Evolutionary conservation across 2,113 vertebrate genomes (phyloP).

Genomic region (Dascyllus trimaculatus): DNA sequence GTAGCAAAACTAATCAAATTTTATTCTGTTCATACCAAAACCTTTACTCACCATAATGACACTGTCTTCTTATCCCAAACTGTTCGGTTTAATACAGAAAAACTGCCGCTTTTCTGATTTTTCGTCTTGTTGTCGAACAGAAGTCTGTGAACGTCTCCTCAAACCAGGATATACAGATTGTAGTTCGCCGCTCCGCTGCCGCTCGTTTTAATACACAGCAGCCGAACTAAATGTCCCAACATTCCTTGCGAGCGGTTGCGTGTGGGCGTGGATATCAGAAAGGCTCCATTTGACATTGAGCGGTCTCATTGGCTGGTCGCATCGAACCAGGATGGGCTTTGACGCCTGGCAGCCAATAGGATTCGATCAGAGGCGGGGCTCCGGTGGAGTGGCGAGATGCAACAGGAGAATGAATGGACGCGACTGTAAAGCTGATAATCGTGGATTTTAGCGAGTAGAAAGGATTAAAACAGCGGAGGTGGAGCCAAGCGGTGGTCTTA

Average conservation of each 20-base stretch:
- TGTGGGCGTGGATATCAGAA: neutral
- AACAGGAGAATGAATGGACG: no score
- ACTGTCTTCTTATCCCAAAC: neutral
- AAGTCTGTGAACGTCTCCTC: constrained; percentile 63
- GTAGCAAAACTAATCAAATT: neutral
- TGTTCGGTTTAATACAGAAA: neutral
- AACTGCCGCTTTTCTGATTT: constrained; percentile 16
- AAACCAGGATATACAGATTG: constrained; percentile 59
- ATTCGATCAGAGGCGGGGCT: constrained; percentile 45
- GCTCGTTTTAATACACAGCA: neutral
- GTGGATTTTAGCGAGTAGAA: no score
- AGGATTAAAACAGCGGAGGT: no score
- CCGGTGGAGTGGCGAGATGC: constrained; percentile 54
- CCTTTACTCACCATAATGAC: constrained; percentile 74
- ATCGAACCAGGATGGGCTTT: constrained; percentile 89
- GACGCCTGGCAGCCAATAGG: constrained; percentile 76
- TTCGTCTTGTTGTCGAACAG: constrained; percentile 46
- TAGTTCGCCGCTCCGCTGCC: constrained; percentile 54
- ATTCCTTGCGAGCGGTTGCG: constrained; percentile 13
- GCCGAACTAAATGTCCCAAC: constrained; percentile 81
- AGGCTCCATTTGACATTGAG: constrained; percentile 54
- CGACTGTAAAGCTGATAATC: neutral
- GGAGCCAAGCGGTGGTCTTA: no score
- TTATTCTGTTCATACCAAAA: neutral
- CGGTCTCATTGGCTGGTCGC: constrained; percentile 78